phyloP scores from a whole-genome alignment of 2,888 invertebrate species.

The Tinea trinotella region DNA sequence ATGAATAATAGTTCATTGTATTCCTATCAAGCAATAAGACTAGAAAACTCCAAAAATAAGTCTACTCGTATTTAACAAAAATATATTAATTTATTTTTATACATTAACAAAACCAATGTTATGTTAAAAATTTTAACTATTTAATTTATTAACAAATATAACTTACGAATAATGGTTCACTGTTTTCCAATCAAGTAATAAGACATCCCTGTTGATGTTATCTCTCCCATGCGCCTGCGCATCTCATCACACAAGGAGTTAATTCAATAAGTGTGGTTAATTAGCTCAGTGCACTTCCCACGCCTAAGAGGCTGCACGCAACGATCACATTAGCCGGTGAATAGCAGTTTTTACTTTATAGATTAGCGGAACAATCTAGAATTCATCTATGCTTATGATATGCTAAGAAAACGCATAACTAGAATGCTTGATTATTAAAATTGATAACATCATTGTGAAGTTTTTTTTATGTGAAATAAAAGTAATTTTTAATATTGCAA shows the following conservation, averaged over 20 bases:
- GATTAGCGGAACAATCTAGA: neutral
- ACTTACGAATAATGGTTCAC: conserved; percentile 17
- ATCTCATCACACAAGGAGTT: conserved; percentile 28
- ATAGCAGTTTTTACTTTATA: conserved; percentile 2
- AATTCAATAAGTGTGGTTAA: conserved; percentile 41
- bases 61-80: too few species aligned
- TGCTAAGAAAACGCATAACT: neutral
- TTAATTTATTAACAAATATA: too few species aligned
- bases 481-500: too few species aligned
- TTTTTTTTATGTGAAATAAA: too few species aligned
- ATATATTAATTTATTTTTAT: too few species aligned
- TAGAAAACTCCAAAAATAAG: too few species aligned
- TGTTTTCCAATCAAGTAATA: conserved; percentile 17
- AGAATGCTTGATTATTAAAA: neutral
- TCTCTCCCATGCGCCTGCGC: conserved; percentile 9
- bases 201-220: conserved; percentile 6
- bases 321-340: conserved; percentile 10
- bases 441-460: neutral
- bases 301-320: conserved; percentile 29
- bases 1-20: too few species aligned
- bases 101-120: too few species aligned
- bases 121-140: too few species aligned
- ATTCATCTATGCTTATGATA: neutral
- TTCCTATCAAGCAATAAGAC: too few species aligned
- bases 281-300: conserved; percentile 50